A percentile compares a stretch with the other conserved stretches of the same genome.
These are phyloP conservation scores for Spodoptera frugiperda DNA, from an alignment of 1,140 invertebrate genomes.

Conservation along the genomic window DNA sequence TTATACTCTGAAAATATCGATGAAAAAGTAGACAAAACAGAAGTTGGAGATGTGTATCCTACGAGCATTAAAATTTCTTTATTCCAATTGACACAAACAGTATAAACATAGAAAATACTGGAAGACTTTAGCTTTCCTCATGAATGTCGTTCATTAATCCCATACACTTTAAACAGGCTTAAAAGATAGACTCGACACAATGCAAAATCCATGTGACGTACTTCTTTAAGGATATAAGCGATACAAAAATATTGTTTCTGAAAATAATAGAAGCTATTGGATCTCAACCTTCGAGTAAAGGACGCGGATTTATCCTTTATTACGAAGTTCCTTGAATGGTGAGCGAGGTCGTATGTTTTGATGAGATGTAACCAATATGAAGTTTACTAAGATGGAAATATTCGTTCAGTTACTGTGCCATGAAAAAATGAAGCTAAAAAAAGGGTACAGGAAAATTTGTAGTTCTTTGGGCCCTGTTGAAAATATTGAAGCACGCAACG, in stretches of 20 bases:
- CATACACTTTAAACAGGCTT: too few species aligned
- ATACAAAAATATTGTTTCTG: background rate
- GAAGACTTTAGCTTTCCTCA: too few species aligned
- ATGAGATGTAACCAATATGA: constrained; percentile 49
- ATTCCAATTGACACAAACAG: too few species aligned
- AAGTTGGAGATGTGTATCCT: too few species aligned
- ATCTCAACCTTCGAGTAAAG: background rate
- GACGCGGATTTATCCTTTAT: constrained; percentile 42
- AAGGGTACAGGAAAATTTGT: background rate
- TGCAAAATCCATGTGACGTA: too few species aligned
- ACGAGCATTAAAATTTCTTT: too few species aligned
- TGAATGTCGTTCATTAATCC: background rate
- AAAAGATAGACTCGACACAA: too few species aligned
- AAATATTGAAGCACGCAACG: constrained; percentile 8
- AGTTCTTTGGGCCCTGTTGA: background rate
- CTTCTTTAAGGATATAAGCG: background rate
- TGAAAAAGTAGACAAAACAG: background rate
- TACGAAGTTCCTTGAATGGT: constrained; percentile 48
- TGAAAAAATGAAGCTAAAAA: constrained; percentile 22
- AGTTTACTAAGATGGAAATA: constrained; percentile 44
- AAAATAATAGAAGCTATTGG: background rate
- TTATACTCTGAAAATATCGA: background rate
- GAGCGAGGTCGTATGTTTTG: constrained; percentile 47
- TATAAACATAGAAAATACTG: background rate
- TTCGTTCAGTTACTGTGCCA: constrained; percentile 2